Evolutionary conservation across 2,888 invertebrate genomes (phyloP).

Genomic region (Calliphora vomitoria): DNA sequence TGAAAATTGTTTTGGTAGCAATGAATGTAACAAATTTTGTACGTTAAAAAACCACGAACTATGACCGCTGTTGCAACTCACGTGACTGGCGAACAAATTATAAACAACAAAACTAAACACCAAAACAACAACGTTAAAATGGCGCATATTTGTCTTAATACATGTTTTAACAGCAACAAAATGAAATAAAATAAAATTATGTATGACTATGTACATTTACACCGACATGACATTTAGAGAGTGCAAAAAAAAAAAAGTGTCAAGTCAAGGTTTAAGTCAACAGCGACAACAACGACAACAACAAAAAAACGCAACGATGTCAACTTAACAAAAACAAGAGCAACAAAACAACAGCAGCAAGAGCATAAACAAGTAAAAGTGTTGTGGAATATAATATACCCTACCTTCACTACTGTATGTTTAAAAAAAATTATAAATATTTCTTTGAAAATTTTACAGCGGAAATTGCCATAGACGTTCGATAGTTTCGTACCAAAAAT

Average conservation of each 20-base stretch:
- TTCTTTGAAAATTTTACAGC: too few relatives aligned
- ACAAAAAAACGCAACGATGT: neutral
- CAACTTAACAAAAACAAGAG: neutral
- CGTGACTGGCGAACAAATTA: conserved; percentile 69
- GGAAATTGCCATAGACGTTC: too few relatives aligned
- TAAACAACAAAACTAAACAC: neutral
- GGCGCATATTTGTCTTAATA: conserved; percentile 21
- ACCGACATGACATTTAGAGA: conserved; percentile 35
- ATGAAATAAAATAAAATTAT: conserved; percentile 2
- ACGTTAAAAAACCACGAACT: conserved; percentile 63
- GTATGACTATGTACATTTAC: conserved; percentile 21
- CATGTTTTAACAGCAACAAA: neutral
- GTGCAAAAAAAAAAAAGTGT: conserved; percentile 47
- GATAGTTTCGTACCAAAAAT: too few relatives aligned
- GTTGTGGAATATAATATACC: too few relatives aligned
- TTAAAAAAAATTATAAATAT: too few relatives aligned
- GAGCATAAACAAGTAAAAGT: too few relatives aligned
- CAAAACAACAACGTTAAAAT: neutral
- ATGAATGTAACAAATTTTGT: neutral
- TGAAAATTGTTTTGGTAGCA: neutral
- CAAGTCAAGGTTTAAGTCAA: conserved; percentile 62
- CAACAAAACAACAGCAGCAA: neutral
- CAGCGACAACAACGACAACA: conserved; percentile 6
- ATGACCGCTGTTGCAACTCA: conserved; percentile 69
- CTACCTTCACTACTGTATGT: too few relatives aligned